Evolutionary conservation across 2,797 vertebrate species (phyloP), one percentile per base, ranked within the genome.

Genomic region (Coluber constrictor): DNA sequence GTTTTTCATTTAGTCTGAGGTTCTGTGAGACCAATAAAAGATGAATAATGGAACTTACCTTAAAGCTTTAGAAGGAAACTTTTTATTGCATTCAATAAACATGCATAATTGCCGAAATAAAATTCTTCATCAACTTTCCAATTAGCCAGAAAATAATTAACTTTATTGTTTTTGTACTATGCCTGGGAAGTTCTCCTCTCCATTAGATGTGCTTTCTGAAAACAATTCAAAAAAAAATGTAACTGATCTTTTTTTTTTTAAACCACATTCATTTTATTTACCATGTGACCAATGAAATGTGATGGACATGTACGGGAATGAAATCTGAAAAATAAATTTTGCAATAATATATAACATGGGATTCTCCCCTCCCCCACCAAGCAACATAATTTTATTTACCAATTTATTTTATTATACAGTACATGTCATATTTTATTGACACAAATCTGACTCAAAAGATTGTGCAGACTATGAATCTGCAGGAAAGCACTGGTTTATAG

Each of bases 121-220:
- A 87, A 86, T 25, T 91, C 20, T 87, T 87, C 87, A 70, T 92
- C 29, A 63, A 60, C 25, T 55, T 94, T 94, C 63, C 83, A 90
- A 7, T 43, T 92, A 92, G 10, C 27, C 27, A 93, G 60, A 32
- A 66, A 92, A 60, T 88, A 88, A 92, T 89, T 92, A 79, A 92
- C 0, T 0, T 13, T n/a, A 51, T 57, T 93, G 56, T 90, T 94
- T 88, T 92, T 92, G n/a, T 12, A 93, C 8, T 54, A 29, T 91
- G 43, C n/a, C 13, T 90, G 88, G 89, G 74, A 90, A 90, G 20
- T 0, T 93, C 57, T 94, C 60, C 12, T 61, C 10, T n/a, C 59
- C 79, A 79, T 32, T 89, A 92, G 87, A 88, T 47, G 83, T 86
- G 43, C 37, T 61, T 20, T 89, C 70, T 20, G 56, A 93, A 93